Evolutionary conservation across 1,140 invertebrate species (phyloP).

Genomic region (Littorina saxatilis): DNA sequence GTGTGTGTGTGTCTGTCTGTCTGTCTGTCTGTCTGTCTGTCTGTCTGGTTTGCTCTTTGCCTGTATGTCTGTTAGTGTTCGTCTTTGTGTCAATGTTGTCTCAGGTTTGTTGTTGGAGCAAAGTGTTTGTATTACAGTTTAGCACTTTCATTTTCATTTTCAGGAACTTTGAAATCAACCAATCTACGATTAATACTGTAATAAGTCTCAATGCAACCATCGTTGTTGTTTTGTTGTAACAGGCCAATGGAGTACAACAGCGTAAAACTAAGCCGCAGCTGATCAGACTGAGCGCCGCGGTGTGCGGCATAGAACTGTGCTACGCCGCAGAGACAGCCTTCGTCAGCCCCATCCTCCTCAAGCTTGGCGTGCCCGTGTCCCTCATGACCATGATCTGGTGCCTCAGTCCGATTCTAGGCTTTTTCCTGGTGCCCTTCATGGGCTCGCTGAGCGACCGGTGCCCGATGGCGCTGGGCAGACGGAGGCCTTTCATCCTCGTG

Average conservation of each 20-base stretch:
- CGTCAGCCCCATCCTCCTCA: conserved; percentile 94
- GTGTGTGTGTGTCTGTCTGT: too few relatives aligned
- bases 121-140: too few relatives aligned
- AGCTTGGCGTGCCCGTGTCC: conserved; percentile 92
- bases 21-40: too few relatives aligned
- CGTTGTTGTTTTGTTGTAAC: too few relatives aligned
- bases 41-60: too few relatives aligned
- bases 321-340: conserved; percentile 98
- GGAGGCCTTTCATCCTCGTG: conserved; percentile 93
- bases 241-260: not conserved
- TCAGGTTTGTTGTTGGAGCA: too few relatives aligned
- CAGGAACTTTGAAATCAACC: too few relatives aligned
- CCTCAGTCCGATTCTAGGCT: conserved; percentile 83
- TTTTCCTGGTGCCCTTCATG: conserved; percentile 93
- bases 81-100: too few relatives aligned
- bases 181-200: too few relatives aligned
- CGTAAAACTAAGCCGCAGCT: conserved; percentile 88
- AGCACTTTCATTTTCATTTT: too few relatives aligned
- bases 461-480: conserved; percentile 85
- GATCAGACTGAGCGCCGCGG: conserved; percentile 91
- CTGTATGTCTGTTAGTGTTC: too few relatives aligned
- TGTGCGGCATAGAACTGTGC: conserved; percentile 98
- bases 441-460: conserved; percentile 95
- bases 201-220: too few relatives aligned
- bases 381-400: conserved; percentile 98